These are phyloP conservation scores for Myiopsitta monachus DNA, from an alignment of 2,113 vertebrate species.

Conservation along the genomic window DNA sequence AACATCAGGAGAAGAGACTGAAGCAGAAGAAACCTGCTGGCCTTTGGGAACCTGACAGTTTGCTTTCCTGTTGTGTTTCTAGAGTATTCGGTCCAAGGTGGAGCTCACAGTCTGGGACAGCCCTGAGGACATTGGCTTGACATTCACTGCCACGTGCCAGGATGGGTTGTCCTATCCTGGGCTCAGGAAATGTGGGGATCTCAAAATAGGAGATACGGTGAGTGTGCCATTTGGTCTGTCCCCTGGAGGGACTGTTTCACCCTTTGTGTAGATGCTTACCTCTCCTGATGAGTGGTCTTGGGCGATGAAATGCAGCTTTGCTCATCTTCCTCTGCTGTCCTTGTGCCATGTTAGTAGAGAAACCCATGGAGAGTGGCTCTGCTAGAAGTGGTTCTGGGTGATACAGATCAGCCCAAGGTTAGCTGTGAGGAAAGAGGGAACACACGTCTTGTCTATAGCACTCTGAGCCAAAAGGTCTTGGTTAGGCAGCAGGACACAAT, in stretches of 20 bases:
- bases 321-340: not conserved
- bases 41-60: not conserved
- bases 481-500: not conserved
- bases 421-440: not conserved
- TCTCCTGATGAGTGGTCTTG: accelerated
- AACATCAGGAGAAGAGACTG: not conserved
- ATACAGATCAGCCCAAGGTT: not conserved
- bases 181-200: constrained; percentile 89
- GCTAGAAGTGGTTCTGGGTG: not conserved
- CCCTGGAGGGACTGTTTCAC: not conserved
- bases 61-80: constrained; percentile 21
- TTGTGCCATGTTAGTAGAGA: not conserved
- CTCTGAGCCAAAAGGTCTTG: not conserved
- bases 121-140: constrained; percentile 89
- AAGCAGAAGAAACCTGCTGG: not conserved
- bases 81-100: constrained; percentile 98
- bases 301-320: not conserved
- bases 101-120: constrained; percentile 93
- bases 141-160: constrained; percentile 93
- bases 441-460: not conserved
- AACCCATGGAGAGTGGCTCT: not conserved
- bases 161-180: constrained; percentile 86
- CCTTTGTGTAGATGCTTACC: accelerated
- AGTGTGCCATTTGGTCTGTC: constrained; percentile 51
- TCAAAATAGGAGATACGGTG: constrained; percentile 97